A percentile compares a stretch with the other conserved stretches of the same genome.
Conservation (phyloP, 2,797 vertebrate genomes). For the Trachops cirrhosus region DNA sequence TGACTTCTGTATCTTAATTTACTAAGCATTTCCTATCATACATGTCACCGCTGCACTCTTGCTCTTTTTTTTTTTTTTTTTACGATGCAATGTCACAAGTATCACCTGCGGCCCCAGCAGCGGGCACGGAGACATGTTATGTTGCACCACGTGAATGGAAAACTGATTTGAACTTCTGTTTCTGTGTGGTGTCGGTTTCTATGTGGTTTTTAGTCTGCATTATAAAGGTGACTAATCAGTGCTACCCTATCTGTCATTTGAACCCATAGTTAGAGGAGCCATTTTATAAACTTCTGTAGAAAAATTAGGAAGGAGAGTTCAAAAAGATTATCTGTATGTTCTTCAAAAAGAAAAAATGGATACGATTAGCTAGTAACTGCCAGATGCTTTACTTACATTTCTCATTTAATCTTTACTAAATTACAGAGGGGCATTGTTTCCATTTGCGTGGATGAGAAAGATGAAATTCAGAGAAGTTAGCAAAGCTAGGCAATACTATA, state of each 20-base stretch:
- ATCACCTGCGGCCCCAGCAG: background rate
- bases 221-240: background rate
- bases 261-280: background rate
- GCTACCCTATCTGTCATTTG: background rate
- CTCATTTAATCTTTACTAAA: background rate
- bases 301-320: background rate
- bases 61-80: background rate
- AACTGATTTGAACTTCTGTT: background rate
- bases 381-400: background rate
- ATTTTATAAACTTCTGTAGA: background rate
- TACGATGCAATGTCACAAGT: too few relatives aligned
- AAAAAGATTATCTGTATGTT: background rate
- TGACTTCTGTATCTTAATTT: background rate
- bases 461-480: background rate
- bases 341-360: background rate
- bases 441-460: background rate
- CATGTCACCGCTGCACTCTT: rapidly evolving
- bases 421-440: background rate
- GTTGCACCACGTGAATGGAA: rapidly evolving
- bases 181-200: background rate
- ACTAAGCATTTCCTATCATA: background rate
- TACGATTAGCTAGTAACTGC: background rate
- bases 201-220: background rate
- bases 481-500: background rate
- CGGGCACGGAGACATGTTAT: background rate